Conservation (phyloP, 2,888 invertebrate species). For the Liodrosophila aerea region DNA sequence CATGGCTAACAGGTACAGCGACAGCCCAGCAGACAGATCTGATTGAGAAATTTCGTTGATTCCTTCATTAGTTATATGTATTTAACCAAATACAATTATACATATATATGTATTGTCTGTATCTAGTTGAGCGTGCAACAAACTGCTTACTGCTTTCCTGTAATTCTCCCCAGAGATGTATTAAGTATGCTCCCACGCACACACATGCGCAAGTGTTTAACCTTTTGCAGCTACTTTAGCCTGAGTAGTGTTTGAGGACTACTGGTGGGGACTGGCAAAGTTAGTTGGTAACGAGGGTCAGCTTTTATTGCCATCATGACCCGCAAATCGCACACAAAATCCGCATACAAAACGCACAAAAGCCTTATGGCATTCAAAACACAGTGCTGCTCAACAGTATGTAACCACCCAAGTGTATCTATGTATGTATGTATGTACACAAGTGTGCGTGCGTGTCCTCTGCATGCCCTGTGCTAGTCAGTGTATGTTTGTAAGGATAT, state of each 20-base stretch:
- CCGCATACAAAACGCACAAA: conserved; percentile 59
- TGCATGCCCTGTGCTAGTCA: conserved; percentile 43
- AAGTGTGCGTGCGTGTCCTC: conserved; percentile 16
- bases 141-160: conserved; percentile 3
- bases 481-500: conserved; percentile 20
- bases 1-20: conserved; percentile 36
- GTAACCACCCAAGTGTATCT: conserved; percentile 15
- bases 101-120: not conserved
- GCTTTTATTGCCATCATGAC: conserved; percentile 61
- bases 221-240: conserved; percentile 29
- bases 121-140: not conserved
- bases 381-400: conserved; percentile 25
- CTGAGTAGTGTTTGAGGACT: conserved; percentile 3
- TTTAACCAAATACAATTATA: conserved; percentile 37
- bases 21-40: conserved; percentile 3
- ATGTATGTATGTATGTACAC: conserved; percentile 1
- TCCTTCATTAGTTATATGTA: conserved; percentile 41
- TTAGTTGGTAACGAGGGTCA: conserved; percentile 23
- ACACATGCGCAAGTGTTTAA: conserved; percentile 20
- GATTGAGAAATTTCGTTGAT: conserved; percentile 50
- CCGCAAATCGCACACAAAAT: conserved; percentile 64
- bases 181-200: no score
- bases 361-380: conserved; percentile 46
- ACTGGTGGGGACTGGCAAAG: no score
- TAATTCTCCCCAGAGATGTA: no score